Conservation (phyloP, 1,140 invertebrate species). For the Danaus melanippus region DNA sequence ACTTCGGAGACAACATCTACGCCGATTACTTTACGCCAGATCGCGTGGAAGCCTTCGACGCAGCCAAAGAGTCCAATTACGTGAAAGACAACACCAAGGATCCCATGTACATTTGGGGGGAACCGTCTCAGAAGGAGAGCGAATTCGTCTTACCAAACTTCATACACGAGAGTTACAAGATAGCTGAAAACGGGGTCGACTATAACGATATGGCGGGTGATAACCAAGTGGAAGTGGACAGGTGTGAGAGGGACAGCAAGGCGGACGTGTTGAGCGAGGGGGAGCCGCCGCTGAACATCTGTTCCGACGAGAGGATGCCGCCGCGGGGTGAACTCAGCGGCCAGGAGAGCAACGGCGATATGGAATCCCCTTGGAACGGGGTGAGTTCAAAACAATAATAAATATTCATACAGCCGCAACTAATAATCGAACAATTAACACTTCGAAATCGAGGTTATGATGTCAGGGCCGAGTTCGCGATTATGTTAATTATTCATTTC, state of each 20-base stretch:
- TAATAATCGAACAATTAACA: constrained; percentile 21
- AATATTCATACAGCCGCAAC: constrained; percentile 13
- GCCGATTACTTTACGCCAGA: constrained; percentile 62
- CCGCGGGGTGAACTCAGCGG: constrained; percentile 85
- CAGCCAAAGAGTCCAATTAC: constrained; percentile 40
- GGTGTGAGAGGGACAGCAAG: constrained; percentile 53
- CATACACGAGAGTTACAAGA: constrained; percentile 63
- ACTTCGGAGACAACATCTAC: constrained; percentile 65
- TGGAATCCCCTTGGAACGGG: constrained; percentile 77
- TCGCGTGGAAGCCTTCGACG: constrained; percentile 62
- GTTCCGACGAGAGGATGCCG: constrained; percentile 88
- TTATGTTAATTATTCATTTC: constrained; percentile 15
- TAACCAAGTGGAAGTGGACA: constrained; percentile 28
- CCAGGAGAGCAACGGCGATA: constrained; percentile 86
- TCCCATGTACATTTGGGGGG: constrained; percentile 55
- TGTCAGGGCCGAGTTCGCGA: constrained; percentile 21
- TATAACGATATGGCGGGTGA: constrained; percentile 43
- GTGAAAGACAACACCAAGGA: constrained; percentile 47
- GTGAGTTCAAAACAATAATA: constrained; percentile 36
- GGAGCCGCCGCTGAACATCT: constrained; percentile 79
- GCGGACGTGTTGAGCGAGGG: constrained; percentile 73
- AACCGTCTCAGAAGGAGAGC: constrained; percentile 54
- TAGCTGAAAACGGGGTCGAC: constrained; percentile 48
- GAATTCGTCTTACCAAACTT: constrained; percentile 65
- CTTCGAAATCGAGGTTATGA: constrained; percentile 21